Conservation (phyloP, 2,797 vertebrate genomes). For the Rhinogobio ventralis region DNA sequence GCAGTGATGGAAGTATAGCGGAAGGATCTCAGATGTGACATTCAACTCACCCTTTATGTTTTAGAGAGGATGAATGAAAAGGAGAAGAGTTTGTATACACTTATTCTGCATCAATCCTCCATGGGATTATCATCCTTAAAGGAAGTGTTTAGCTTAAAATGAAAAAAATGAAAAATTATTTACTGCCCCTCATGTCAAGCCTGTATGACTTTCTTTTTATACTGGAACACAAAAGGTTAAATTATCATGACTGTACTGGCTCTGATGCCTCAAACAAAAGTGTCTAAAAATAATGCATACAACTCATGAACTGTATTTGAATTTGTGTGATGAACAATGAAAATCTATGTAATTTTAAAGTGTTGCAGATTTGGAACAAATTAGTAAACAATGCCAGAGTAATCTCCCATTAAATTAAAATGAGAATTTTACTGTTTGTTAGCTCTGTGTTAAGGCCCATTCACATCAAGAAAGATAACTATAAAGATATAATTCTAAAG, state of each 20-base stretch:
- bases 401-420: not conserved
- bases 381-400: not conserved
- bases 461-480: too few species aligned
- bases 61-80: not conserved
- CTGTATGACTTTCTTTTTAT: not conserved
- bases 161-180: fast-evolving
- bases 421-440: not conserved
- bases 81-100: not conserved
- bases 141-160: not conserved
- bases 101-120: not conserved
- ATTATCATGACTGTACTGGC: not conserved
- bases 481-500: too few species aligned
- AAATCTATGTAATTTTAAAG: not conserved
- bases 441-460: not conserved
- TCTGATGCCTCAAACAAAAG: not conserved
- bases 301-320: not conserved
- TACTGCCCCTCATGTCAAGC: not conserved
- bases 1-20: not conserved
- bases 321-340: not conserved
- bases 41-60: not conserved
- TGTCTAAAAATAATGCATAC: not conserved
- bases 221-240: not conserved
- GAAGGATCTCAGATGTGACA: slow-evolving; percentile 15
- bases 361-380: not conserved
- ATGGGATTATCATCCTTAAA: not conserved